phyloP scores from a whole-genome alignment of 2,888 invertebrate genomes.

The Aphodius sticticus region DNA sequence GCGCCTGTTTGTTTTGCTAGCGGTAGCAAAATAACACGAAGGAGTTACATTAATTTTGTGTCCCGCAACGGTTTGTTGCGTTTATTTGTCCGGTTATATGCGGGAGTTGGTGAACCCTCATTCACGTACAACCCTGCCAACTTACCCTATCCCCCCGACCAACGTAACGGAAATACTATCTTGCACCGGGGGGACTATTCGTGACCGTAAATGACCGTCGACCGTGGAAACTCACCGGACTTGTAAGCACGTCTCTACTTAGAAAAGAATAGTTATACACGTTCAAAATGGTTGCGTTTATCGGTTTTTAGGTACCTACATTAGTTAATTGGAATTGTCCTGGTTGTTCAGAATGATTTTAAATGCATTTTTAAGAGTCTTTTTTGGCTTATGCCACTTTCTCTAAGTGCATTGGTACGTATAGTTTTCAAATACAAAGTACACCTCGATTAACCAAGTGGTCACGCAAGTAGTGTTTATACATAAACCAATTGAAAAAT shows the following conservation, averaged over 20 bases:
- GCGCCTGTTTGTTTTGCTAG: constrained; percentile 17
- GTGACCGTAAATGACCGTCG: neutral
- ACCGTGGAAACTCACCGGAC: neutral
- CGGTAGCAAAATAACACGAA: neutral
- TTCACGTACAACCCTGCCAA: neutral
- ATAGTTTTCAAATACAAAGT: too few species aligned
- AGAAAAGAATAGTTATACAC: neutral
- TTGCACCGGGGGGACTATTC: neutral
- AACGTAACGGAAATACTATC: neutral
- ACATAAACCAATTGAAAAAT: too few species aligned
- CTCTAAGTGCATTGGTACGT: too few species aligned
- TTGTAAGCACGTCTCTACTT: neutral
- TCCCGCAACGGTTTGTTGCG: neutral
- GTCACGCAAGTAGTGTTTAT: too few species aligned
- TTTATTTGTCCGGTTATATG: neutral
- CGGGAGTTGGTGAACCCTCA: neutral
- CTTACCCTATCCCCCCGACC: neutral
- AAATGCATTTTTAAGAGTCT: too few species aligned
- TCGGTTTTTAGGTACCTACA: neutral
- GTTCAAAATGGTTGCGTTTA: neutral
- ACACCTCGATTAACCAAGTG: too few species aligned
- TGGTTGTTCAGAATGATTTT: too few species aligned
- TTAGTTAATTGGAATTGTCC: too few species aligned
- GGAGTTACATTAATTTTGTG: neutral
- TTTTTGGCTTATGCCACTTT: too few species aligned